These are phyloP conservation scores for Olivierus martensii DNA, from an alignment of 1,140 invertebrate species.

Conservation along the genomic window DNA sequence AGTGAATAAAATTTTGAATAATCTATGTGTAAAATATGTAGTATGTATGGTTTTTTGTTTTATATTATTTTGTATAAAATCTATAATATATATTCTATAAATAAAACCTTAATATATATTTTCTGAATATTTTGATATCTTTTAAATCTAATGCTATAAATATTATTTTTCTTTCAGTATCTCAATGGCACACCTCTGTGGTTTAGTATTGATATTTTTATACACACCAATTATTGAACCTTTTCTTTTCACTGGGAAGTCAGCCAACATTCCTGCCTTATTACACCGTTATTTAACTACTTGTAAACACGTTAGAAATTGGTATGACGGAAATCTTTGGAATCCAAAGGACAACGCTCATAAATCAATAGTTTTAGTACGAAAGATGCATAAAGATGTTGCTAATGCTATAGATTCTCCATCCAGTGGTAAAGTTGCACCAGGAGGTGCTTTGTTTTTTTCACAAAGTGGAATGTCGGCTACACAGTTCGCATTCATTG, in stretches of 20 bases:
- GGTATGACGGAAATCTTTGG: slow-evolving; percentile 54
- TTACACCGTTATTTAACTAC: slow-evolving; percentile 62
- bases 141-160: too few species aligned
- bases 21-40: too few species aligned
- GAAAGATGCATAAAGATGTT: slow-evolving; percentile 31
- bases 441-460: slow-evolving; percentile 23
- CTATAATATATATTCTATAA: too few species aligned
- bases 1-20: too few species aligned
- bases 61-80: too few species aligned
- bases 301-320: slow-evolving; percentile 50
- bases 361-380: slow-evolving; percentile 32
- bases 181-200: slow-evolving; percentile 16
- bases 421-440: background rate
- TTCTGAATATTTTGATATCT: too few species aligned
- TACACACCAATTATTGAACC: slow-evolving; percentile 18
- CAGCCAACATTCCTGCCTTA: slow-evolving; percentile 36
- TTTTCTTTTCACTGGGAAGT: slow-evolving; percentile 34
- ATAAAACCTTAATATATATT: too few species aligned
- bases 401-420: slow-evolving; percentile 11
- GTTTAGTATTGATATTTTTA: slow-evolving; percentile 15
- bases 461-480: slow-evolving; percentile 67
- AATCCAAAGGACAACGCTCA: slow-evolving; percentile 28
- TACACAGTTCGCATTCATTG: slow-evolving; percentile 55
- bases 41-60: too few species aligned
- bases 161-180: slow-evolving; percentile 10